These are phyloP conservation scores for Myzus persicae DNA, from an alignment of 1,140 invertebrate species.

Conservation along the genomic window DNA sequence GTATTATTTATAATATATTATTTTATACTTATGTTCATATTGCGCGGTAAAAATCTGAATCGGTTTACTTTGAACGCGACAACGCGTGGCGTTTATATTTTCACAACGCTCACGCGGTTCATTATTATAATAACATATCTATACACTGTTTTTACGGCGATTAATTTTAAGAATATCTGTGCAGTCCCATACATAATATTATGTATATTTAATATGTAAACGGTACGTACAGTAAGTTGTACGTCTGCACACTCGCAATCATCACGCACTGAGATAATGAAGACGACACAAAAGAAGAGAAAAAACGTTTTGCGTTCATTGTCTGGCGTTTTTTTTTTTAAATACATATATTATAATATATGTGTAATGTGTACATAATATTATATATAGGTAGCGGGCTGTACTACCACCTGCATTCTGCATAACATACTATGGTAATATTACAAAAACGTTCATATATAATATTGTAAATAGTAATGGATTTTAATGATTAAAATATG, in stretches of 20 bases:
- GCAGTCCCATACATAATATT: neutral
- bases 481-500: neutral
- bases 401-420: neutral
- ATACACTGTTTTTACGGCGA: neutral
- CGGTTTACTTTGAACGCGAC: neutral
- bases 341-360: neutral
- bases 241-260: neutral
- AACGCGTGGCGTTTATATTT: no score
- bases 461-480: neutral
- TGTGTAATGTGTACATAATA: neutral
- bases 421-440: neutral
- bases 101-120: neutral
- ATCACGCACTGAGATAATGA: neutral
- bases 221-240: neutral
- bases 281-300: neutral
- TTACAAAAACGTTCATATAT: no score
- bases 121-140: neutral
- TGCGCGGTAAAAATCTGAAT: neutral
- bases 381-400: neutral
- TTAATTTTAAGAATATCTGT: neutral
- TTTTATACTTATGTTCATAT: no score
- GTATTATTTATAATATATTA: no score
- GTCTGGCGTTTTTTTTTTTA: neutral
- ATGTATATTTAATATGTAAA: neutral
- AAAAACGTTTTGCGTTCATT: conserved; percentile 1